Percentiles rank a stretch among this genome's conserved stretches.
These are phyloP conservation scores for Yponomeuta sedellus DNA, from an alignment of 2,888 invertebrate species.

Conservation along the genomic window DNA sequence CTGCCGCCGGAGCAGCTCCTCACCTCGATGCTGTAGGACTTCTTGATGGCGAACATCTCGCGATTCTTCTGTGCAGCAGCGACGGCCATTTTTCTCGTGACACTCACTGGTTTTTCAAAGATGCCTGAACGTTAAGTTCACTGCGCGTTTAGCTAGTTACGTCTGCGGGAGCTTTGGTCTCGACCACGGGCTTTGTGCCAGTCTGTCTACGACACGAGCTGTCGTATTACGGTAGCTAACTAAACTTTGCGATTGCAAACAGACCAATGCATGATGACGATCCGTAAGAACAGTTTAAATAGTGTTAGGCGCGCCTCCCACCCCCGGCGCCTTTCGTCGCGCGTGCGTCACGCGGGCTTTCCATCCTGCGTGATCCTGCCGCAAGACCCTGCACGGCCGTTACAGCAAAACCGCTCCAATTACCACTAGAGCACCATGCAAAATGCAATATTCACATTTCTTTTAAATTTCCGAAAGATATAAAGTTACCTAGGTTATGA, in stretches of 20 bases:
- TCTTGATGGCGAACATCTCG: constrained; percentile 97
- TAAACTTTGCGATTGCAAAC: constrained; percentile 81
- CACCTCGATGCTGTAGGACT: constrained; percentile 98
- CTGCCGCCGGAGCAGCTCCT: constrained; percentile 51
- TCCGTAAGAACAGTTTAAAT: constrained; percentile 81
- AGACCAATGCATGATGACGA: constrained; percentile 81
- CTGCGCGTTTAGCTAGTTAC: constrained; percentile 73
- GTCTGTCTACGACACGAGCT: constrained; percentile 75
- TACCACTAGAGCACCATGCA: background rate
- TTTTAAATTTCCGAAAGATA: background rate
- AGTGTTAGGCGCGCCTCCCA: constrained; percentile 76
- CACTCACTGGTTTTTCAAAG: constrained; percentile 66
- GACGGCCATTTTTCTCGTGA: constrained; percentile 84
- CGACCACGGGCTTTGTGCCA: constrained; percentile 79
- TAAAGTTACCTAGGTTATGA: no score
- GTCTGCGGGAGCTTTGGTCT: constrained; percentile 72
- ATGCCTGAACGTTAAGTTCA: constrained; percentile 71
- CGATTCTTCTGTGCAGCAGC: constrained; percentile 95
- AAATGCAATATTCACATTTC: background rate
- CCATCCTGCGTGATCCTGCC: constrained; percentile 25
- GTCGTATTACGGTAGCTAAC: constrained; percentile 76
- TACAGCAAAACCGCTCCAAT: constrained; percentile 4
- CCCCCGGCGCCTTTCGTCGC: constrained; percentile 74
- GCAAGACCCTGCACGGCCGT: constrained; percentile 20
- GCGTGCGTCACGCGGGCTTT: constrained; percentile 75